Percentiles rank a stretch among this genome's conserved stretches.
phyloP scores from a whole-genome alignment of 2,888 invertebrate species.

The Ormyrus nitidulus region DNA sequence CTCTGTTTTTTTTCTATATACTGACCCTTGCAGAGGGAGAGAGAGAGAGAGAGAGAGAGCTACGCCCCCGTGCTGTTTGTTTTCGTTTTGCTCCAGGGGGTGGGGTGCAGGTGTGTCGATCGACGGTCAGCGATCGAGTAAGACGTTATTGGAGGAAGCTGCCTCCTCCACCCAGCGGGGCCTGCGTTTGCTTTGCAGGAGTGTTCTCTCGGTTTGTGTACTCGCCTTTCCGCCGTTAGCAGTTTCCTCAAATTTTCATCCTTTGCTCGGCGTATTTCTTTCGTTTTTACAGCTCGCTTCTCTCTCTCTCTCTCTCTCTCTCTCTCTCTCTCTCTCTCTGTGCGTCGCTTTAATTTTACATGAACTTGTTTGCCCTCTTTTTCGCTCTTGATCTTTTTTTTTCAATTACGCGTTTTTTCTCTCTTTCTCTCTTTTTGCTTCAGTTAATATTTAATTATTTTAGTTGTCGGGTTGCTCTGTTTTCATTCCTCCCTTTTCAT shows the following conservation, averaged over 20 bases:
- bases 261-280: not conserved
- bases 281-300: slow-evolving; percentile 12
- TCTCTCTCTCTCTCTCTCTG: not conserved
- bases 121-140: too few relatives aligned
- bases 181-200: not conserved
- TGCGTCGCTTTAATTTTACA: slow-evolving; percentile 25
- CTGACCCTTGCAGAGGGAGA: not conserved
- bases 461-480: not conserved
- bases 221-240: not conserved
- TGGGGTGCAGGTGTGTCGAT: too few relatives aligned
- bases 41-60: too few relatives aligned
- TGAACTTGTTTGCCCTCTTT: slow-evolving; percentile 2
- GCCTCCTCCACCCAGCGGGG: not conserved
- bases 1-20: too few relatives aligned
- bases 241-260: not conserved
- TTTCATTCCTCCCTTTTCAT: too few relatives aligned
- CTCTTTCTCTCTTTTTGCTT: not conserved
- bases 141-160: too few relatives aligned
- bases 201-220: not conserved
- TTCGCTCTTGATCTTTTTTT: not conserved
- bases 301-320: too few relatives aligned
- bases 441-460: slow-evolving; percentile 29
- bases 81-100: not conserved
- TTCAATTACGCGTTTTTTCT: not conserved
- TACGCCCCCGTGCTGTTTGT: not conserved